Conservation (phyloP, 1,140 invertebrate species). For the Leptoteleia sp. region DNA sequence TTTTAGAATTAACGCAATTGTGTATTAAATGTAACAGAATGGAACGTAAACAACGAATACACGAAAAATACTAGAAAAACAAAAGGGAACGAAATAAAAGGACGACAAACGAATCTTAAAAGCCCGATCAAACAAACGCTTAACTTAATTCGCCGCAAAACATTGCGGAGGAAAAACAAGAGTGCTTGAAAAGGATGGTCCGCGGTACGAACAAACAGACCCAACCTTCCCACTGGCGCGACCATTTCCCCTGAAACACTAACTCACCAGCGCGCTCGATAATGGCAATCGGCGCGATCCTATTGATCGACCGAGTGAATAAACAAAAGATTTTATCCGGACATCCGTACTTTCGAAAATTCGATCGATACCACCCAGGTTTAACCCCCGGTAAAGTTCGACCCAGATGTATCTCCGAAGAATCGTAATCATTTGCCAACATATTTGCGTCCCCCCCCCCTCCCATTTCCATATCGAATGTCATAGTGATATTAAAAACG, state of each 20-base stretch:
- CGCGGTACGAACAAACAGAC: conserved; percentile 12
- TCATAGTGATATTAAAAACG: too few species aligned
- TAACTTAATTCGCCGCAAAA: conserved; percentile 30
- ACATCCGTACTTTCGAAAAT: conserved; percentile 30
- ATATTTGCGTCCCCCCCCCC: too few species aligned
- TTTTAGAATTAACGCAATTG: too few species aligned
- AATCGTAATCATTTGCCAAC: too few species aligned
- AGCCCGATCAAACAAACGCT: conserved; percentile 28
- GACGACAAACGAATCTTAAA: neutral
- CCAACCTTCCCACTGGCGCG: neutral
- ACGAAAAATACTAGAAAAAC: neutral
- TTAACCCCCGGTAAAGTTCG: conserved; percentile 64
- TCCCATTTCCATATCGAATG: too few species aligned
- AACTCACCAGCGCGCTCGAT: neutral
- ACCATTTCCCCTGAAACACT: conserved; percentile 19
- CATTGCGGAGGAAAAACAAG: conserved; percentile 21
- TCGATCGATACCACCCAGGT: conserved; percentile 56
- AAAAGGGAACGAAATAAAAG: neutral
- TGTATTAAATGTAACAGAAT: too few species aligned
- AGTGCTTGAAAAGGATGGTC: conserved; percentile 22
- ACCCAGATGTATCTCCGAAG: conserved; percentile 62
- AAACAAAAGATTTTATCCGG: conserved; percentile 50
- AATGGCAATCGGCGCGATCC: conserved; percentile 25
- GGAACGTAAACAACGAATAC: too few species aligned
- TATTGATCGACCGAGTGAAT: conserved; percentile 39